A percentile compares a stretch with the other conserved stretches of the same genome.
Evolutionary conservation across 2,113 vertebrate genomes (phyloP).

Genomic region (Campylomormyrus numenius): DNA sequence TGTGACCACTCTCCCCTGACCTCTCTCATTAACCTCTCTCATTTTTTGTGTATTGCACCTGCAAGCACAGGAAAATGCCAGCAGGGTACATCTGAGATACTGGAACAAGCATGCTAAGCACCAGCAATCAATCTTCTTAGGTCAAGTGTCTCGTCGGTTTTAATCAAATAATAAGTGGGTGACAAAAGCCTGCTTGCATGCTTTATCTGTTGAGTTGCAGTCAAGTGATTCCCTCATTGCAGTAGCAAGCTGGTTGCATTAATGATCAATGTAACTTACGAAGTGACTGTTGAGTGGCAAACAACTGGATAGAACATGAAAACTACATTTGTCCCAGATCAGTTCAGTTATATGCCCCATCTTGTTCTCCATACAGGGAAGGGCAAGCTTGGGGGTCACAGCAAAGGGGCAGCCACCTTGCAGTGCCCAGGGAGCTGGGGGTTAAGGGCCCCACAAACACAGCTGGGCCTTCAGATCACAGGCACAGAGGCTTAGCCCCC

Average conservation of each 20-base stretch:
- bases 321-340: neutral
- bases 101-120: neutral
- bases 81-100: neutral
- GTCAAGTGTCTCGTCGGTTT: neutral
- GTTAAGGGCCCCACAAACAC: neutral
- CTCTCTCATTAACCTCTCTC: neutral
- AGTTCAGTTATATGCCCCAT: neutral
- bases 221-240: neutral
- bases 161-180: neutral
- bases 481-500: too few relatives aligned
- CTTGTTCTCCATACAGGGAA: neutral
- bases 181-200: neutral
- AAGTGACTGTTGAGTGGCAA: neutral
- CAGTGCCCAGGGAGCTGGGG: neutral
- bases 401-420: neutral
- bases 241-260: neutral
- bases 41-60: neutral
- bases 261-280: neutral
- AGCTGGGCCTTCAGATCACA: too few relatives aligned
- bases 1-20: neutral
- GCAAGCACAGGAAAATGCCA: neutral
- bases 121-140: neutral
- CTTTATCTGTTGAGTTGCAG: neutral
- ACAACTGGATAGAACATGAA: neutral
- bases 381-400: neutral